A percentile compares a stretch with the other conserved stretches of the same genome.
Evolutionary conservation across 2,113 vertebrate genomes (phyloP).

Genomic region (Psephotus haematonotus): DNA sequence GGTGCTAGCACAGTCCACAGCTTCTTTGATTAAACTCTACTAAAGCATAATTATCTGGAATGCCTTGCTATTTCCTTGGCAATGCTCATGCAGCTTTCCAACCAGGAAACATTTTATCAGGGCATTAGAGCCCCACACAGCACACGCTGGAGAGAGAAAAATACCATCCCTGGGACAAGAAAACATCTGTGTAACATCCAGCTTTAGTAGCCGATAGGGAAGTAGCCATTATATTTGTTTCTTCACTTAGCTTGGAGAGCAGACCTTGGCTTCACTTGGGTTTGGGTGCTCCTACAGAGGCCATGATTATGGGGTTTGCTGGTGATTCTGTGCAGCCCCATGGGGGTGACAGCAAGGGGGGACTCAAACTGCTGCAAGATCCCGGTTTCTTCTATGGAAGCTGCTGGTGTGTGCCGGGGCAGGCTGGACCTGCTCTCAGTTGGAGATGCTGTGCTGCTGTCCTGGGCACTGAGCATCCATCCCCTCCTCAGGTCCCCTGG

Average conservation of each 20-base stretch:
- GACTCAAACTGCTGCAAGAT: not conserved
- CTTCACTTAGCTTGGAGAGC: not conserved
- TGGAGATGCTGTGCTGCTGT: accelerated
- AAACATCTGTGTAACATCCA: not conserved
- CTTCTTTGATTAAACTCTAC: constrained; percentile 64
- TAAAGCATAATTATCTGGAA: constrained; percentile 60
- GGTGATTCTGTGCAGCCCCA: accelerated
- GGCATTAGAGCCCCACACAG: not conserved
- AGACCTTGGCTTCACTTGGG: accelerated
- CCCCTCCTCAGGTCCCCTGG: not conserved
- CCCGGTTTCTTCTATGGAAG: not conserved
- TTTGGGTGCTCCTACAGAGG: accelerated
- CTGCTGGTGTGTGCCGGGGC: not conserved
- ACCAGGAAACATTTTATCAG: not conserved
- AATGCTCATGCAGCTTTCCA: not conserved
- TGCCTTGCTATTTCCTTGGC: constrained; percentile 64
- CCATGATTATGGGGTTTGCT: accelerated
- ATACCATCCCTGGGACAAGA: not conserved
- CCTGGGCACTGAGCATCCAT: not conserved
- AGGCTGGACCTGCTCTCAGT: not conserved
- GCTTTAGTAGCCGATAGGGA: not conserved
- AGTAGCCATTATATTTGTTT: accelerated
- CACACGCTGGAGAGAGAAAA: not conserved
- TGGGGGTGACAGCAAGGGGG: not conserved
- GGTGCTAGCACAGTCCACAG: constrained; percentile 36